Evolutionary conservation across 2,888 invertebrate species (phyloP), one percentile per base, ranked within the genome.

Genomic region (Tetramorium bicarinatum): DNA sequence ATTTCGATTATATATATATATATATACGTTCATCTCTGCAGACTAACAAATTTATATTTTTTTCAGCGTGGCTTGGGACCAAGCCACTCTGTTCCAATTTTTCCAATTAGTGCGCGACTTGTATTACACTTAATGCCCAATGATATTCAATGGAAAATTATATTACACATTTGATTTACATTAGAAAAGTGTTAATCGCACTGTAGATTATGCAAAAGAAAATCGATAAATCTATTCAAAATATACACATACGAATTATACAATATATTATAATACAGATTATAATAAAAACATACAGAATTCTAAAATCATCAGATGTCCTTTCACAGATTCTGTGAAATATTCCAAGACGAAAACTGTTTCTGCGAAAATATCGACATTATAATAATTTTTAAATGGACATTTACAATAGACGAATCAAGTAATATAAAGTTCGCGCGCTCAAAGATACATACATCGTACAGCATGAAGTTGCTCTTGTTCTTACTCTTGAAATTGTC

Each of bases 41-140:
- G n/a, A 64, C 44, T 34, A 75, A 41, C 41, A 41, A 56, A 72
- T 44, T 59, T 56, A 41, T 59, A 59, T 21, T 41, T 59, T 74
- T 59, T 59, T 74, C n/a, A 8, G 13, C 29, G 29, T 44, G 18
- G n/a, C 25, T 41, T 56, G 7, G 34, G 34, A 9, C 1, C 52
- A 72, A 72, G 13, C 3, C 56, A n/a, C 59, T 72, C 0, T n/a
- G 3, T 72, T 18, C 25, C 29, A 74, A 74, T 74, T n/a, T 59
- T 29, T 25, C 29, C 59, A 18, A 74, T 74, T 41, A 25, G 41
- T 56, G 72, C 18, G 59, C 59, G 44, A 72, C 25, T 41, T 72
- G 59, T 59, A 74, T 74, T 67, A 47, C 18, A 54, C 21, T 64
- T 76, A 76, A 64, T 76, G 76, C 52, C 74, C 74, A 49, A 75